Conservation (phyloP, 2,797 vertebrate genomes). For the Centroberyx gerrardi region DNA sequence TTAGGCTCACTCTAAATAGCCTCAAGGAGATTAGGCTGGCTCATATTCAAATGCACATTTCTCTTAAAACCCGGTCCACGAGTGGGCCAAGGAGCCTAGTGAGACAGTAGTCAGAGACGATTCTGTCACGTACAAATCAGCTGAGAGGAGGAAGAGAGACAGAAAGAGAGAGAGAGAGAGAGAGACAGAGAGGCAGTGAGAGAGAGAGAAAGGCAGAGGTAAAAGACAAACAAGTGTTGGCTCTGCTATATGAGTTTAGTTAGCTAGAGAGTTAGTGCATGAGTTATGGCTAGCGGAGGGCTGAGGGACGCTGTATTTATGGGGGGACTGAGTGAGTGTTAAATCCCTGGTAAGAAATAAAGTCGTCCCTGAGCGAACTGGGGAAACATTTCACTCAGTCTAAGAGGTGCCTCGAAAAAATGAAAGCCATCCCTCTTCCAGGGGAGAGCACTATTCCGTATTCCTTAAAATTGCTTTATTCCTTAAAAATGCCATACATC, state of each 20-base stretch:
- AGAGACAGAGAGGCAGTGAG: slow-evolving; percentile 66
- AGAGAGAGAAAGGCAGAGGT: slow-evolving; percentile 74
- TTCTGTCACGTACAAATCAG: slow-evolving; percentile 77
- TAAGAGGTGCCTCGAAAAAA: slow-evolving; percentile 96
- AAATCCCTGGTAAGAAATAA: slow-evolving; percentile 99
- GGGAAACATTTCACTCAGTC: slow-evolving; percentile 99
- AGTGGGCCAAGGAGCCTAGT: slow-evolving; percentile 72
- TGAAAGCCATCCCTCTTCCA: slow-evolving; percentile 94
- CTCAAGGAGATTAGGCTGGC: slow-evolving; percentile 77
- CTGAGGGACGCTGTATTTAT: slow-evolving; percentile 97
- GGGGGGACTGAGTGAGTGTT: slow-evolving; percentile 97
- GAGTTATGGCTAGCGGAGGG: slow-evolving; percentile 93
- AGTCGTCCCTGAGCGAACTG: slow-evolving; percentile 96
- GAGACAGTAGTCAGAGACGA: slow-evolving; percentile 75
- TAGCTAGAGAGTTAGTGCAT: slow-evolving; percentile 87
- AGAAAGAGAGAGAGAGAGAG: slow-evolving; percentile 65
- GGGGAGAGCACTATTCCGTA: slow-evolving; percentile 89
- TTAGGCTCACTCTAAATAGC: slow-evolving; percentile 81
- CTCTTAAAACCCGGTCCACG: slow-evolving; percentile 71
- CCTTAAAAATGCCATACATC: slow-evolving; percentile 79
- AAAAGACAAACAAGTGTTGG: slow-evolving; percentile 85
- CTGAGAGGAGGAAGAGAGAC: slow-evolving; percentile 57
- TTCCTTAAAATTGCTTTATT: slow-evolving; percentile 81
- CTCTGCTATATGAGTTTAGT: slow-evolving; percentile 90
- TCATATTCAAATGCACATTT: slow-evolving; percentile 80